Percentiles rank a stretch among this genome's conserved stretches.
Conservation (phyloP, 2,888 invertebrate species). For the Pseudococcus viburni region DNA sequence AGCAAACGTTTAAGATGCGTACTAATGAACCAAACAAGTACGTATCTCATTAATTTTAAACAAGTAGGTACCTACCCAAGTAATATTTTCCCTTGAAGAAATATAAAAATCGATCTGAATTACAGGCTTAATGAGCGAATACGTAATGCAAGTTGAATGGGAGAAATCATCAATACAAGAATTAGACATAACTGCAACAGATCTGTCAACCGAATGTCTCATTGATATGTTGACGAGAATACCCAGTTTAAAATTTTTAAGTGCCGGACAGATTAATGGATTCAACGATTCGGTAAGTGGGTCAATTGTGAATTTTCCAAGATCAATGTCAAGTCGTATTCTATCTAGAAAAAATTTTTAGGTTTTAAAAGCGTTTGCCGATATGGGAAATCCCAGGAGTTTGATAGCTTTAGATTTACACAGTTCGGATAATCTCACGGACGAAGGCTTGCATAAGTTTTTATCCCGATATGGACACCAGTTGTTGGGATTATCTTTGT, state of each 20-base stretch:
- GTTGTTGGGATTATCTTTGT: slow-evolving; percentile 88
- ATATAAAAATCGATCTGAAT: neutral
- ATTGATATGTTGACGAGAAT: slow-evolving; percentile 92
- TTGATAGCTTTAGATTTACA: slow-evolving; percentile 93
- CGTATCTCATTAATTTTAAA: slow-evolving; percentile 67
- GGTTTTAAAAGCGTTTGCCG: slow-evolving; percentile 91
- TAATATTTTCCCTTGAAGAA: neutral
- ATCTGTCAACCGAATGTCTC: slow-evolving; percentile 93
- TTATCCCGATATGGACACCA: slow-evolving; percentile 91
- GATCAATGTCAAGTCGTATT: neutral
- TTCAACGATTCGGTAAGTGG: slow-evolving; percentile 87
- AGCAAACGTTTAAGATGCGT: slow-evolving; percentile 93
- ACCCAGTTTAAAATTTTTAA: slow-evolving; percentile 88
- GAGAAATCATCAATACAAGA: slow-evolving; percentile 95
- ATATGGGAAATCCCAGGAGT: slow-evolving; percentile 83
- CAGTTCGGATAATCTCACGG: slow-evolving; percentile 94
- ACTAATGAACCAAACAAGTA: slow-evolving; percentile 97
- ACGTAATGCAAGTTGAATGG: slow-evolving; percentile 98
- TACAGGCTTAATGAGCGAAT: slow-evolving; percentile 74
- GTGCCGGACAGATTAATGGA: slow-evolving; percentile 97
- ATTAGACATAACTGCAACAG: slow-evolving; percentile 96
- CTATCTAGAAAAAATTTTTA: slow-evolving; percentile 69
- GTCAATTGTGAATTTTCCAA: neutral
- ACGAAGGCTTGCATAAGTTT: slow-evolving; percentile 93
- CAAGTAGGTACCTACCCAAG: neutral